These are phyloP conservation scores for Sebastes steindachneri DNA, from an alignment of 2,797 vertebrate species.

Conservation along the genomic window DNA sequence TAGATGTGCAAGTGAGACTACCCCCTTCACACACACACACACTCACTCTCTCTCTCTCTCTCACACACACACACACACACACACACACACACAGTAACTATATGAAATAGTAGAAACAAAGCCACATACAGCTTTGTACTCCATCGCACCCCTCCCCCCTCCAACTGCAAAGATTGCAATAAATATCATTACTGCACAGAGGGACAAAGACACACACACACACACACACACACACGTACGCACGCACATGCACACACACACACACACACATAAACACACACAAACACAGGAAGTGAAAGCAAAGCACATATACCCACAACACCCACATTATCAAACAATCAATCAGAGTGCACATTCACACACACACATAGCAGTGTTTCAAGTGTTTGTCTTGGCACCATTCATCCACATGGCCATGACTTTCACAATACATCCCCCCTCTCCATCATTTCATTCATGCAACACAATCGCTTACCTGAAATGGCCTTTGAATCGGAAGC, in stretches of 20 bases:
- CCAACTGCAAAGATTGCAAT: conserved; percentile 74
- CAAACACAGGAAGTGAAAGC: conserved; percentile 47
- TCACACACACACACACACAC: neutral
- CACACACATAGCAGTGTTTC: neutral
- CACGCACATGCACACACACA: neutral
- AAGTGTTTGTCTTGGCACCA: conserved; percentile 18
- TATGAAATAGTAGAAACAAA: conserved; percentile 68
- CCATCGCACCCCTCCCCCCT: conserved; percentile 61
- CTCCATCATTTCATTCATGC: conserved; percentile 26
- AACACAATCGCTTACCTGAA: conserved; percentile 12
- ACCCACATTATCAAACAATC: conserved; percentile 53
- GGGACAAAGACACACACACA: conserved; percentile 39
- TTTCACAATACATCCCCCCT: conserved; percentile 9
- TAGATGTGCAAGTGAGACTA: neutral
- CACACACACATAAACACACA: neutral
- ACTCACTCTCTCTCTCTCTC: neutral
- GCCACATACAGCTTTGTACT: conserved; percentile 64
- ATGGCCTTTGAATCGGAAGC: conserved; percentile 6
- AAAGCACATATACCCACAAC: conserved; percentile 39
- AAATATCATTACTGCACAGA: conserved; percentile 76
- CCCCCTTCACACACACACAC: neutral
- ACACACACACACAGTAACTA: conserved; percentile 7
- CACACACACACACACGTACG: neutral
- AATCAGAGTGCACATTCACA: conserved; percentile 29
- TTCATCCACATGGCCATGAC: conserved; percentile 22